Evolutionary conservation across 2,888 invertebrate species (phyloP).

Genomic region (Microchrysa polita): DNA sequence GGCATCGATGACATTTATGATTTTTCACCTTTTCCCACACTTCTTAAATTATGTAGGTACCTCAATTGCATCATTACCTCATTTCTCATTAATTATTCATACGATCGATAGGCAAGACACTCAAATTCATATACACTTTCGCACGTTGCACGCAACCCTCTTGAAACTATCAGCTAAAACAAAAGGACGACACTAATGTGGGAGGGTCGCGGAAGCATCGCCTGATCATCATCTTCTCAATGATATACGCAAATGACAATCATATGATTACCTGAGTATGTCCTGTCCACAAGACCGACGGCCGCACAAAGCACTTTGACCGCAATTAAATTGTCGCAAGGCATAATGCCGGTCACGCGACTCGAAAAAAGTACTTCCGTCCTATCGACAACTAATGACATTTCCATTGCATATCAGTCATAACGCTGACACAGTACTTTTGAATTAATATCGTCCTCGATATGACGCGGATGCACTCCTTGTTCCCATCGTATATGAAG

Average conservation of each 20-base stretch:
- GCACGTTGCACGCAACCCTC: no score
- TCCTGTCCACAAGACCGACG: slow-evolving; percentile 10
- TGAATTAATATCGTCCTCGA: not conserved
- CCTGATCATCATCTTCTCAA: no score
- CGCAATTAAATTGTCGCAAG: slow-evolving; percentile 47
- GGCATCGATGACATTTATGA: not conserved
- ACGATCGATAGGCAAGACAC: no score
- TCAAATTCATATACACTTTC: no score
- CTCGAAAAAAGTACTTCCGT: slow-evolving; percentile 45
- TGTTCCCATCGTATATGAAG: not conserved
- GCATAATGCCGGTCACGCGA: slow-evolving; percentile 50
- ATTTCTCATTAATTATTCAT: no score
- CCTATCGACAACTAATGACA: slow-evolving; percentile 44
- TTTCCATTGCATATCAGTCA: slow-evolving; percentile 36
- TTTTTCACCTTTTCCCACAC: not conserved
- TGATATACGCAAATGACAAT: not conserved
- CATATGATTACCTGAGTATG: slow-evolving; percentile 17
- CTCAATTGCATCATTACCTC: not conserved
- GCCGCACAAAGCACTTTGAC: slow-evolving; percentile 20
- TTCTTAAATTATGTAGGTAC: not conserved
- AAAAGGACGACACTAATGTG: no score
- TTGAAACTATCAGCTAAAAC: no score
- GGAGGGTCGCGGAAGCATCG: no score
- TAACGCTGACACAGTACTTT: not conserved
- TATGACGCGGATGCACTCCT: slow-evolving; percentile 15